Base-by-base conservation (phyloP, 2,888 invertebrate species). In the Hypercompe scribonia region DNA sequence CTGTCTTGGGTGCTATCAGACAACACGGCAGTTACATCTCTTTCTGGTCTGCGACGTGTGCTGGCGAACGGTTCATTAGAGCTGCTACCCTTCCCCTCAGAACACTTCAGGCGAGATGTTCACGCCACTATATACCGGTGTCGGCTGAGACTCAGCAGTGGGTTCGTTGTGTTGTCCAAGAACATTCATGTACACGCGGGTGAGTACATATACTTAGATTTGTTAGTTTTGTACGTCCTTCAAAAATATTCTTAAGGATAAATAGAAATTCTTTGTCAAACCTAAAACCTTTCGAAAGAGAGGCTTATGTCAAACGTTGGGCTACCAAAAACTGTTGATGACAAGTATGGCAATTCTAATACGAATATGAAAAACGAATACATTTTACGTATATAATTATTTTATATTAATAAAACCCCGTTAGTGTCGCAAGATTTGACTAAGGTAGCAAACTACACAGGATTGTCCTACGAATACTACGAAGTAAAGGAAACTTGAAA, bases 151-250 rank as follows among this genome's bases (percentile, higher is more conserved):
- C 84, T 94, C 31, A 87, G 85, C 82, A 89, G 86, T 61, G 95
- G 94, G 2, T 92, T 90, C 69, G 97, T 98, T 75, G 97, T 99
- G 70, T 96, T 99, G 85, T 98, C 99, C 86, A 97, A 98, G 84
- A 98, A 98, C 90, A 97, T 99, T 84, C 97, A 98, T 89, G 97
- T 99, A 75, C 97, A 98, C 93, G 98, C 98, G 88, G 98, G 99
- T 99, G 95, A 96, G 96, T 74, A 1, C 46, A 46, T 5, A 21
- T 46, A 66, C 7, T 21, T 0, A 8, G 3, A 18, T 15, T 31
- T 66, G 42, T 46, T 3, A 0, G 24, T 5, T 65, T 66, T 46
- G 24, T n/a, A 2, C 11, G 21, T 28, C 61, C 31, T 31, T 33
- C 1, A 33, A 58, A 63, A 63, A 28, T 7, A 18, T 28, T 7